Base-by-base conservation (phyloP, 2,888 invertebrate genomes). In the Agrilus mali region DNA sequence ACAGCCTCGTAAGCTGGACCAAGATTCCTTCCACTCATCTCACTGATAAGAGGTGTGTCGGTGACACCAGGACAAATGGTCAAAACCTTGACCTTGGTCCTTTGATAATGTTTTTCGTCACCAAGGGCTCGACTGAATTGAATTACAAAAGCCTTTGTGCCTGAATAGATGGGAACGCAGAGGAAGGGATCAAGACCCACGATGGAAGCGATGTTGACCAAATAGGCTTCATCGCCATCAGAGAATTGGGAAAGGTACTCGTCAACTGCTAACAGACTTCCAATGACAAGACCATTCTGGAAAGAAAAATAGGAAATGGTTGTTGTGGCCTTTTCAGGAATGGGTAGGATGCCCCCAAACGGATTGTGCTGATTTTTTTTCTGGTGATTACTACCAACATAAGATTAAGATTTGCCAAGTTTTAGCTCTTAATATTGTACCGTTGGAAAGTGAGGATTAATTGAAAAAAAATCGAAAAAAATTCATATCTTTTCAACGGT, bases 171-270 rank as follows among this genome's bases (percentile, higher is more conserved):
- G 1, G 79, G 78, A 33, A 73, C 60, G 32, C 69, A 73, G 8
- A 72, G 70, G 31, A 73, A 61, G 2, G 72, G 60, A 51, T 69
- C 68, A 42, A 71, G 68, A 2, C 80, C 80, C 43, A 75, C 69
- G 35, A 77, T 72, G 1, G 80, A 79, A 1, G 79, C 72, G 16
- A 80, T 65, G 56, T 83, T 82, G n/a, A 82, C 70, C 40, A 83
- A 15, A 8, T 33, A n/a, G 10, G 13, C 31, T 14, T 27, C 39
- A 14, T 27, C 27, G 2, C 31, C 16, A 31, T 12, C 33, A n/a
- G 10, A 22, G 15, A 14, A 31, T 17, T 39, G 13, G 3, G 39
- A 16, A 3, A 39, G 16, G 17, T 31, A 39, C n/a, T 39, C 16
- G 7, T 39, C 31, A 4, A 39, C 7, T 2, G 31, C 39, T 31